A percentile compares a stretch with the other conserved stretches of the same genome.
These are phyloP conservation scores for Dryoscopus gambensis DNA, from an alignment of 2,113 vertebrate species.

Conservation along the genomic window DNA sequence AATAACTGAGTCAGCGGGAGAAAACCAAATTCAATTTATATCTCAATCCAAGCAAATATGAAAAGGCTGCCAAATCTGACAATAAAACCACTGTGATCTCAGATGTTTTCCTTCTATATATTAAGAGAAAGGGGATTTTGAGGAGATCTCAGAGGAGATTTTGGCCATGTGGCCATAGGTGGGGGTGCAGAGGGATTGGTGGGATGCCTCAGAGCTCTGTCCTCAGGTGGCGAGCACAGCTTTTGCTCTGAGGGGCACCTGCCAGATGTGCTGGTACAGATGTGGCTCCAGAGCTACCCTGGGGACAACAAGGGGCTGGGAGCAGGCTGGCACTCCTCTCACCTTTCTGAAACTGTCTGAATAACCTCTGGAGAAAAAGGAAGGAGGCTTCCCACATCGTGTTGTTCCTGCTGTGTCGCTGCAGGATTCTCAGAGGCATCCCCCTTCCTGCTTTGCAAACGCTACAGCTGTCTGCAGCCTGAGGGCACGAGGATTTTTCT, in stretches of 20 bases:
- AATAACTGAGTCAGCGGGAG: conserved; percentile 61
- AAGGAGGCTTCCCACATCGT: not conserved
- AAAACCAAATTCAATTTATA: conserved; percentile 56
- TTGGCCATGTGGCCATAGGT: not conserved
- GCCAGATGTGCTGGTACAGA: not conserved
- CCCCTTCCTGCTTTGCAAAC: not conserved
- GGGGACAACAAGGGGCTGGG: not conserved
- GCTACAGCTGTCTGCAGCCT: not conserved
- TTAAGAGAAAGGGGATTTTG: not conserved
- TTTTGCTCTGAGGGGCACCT: not conserved
- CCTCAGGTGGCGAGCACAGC: not conserved
- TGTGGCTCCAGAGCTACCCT: not conserved
- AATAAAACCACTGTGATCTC: conserved; percentile 18
- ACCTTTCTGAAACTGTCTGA: not conserved
- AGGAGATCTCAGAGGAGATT: not conserved
- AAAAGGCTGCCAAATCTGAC: conserved; percentile 55
- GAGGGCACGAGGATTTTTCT: not conserved
- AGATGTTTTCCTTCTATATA: not conserved
- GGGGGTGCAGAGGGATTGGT: not conserved
- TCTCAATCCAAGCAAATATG: conserved; percentile 61
- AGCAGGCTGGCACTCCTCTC: not conserved
- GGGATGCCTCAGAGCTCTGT: not conserved
- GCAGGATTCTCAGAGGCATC: not conserved
- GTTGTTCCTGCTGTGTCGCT: not conserved
- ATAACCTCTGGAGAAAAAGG: not conserved